Evolutionary conservation across 2,113 vertebrate species (phyloP).

Genomic region (Elgaria multicarinata): DNA sequence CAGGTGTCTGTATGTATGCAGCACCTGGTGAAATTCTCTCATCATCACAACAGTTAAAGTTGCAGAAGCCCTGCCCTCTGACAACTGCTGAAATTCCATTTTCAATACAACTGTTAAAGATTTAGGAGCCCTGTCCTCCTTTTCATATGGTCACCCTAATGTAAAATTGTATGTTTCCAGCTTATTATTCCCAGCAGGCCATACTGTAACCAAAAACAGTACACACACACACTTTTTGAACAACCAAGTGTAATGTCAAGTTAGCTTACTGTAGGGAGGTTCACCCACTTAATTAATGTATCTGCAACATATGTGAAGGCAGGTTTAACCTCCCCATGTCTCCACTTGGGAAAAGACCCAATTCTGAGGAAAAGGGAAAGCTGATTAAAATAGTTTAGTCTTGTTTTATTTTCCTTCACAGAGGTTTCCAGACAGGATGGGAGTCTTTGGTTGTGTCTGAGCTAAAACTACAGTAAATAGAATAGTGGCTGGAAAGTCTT

Average conservation of each 20-base stretch:
- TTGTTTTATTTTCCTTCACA: constrained; percentile 58
- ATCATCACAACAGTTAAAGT: too few species aligned
- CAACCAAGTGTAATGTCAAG: neutral
- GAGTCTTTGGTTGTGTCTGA: constrained; percentile 77
- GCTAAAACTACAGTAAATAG: constrained; percentile 73
- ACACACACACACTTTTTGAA: neutral
- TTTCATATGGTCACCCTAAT: too few species aligned
- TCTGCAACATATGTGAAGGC: neutral
- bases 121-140: too few species aligned
- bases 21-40: too few species aligned
- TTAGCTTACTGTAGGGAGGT: neutral
- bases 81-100: too few species aligned
- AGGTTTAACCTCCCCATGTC: constrained; percentile 64
- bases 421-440: constrained; percentile 76
- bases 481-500: constrained; percentile 65
- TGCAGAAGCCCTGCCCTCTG: too few species aligned
- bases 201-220: neutral
- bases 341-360: constrained; percentile 76
- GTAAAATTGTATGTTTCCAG: neutral
- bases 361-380: constrained; percentile 76
- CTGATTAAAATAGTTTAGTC: constrained; percentile 78
- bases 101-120: too few species aligned
- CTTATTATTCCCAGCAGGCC: fast-evolving
- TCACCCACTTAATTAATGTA: constrained; percentile 40
- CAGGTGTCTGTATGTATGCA: too few species aligned